Conservation (phyloP, 1,140 invertebrate genomes). For the Hylyphantes graminicola region DNA sequence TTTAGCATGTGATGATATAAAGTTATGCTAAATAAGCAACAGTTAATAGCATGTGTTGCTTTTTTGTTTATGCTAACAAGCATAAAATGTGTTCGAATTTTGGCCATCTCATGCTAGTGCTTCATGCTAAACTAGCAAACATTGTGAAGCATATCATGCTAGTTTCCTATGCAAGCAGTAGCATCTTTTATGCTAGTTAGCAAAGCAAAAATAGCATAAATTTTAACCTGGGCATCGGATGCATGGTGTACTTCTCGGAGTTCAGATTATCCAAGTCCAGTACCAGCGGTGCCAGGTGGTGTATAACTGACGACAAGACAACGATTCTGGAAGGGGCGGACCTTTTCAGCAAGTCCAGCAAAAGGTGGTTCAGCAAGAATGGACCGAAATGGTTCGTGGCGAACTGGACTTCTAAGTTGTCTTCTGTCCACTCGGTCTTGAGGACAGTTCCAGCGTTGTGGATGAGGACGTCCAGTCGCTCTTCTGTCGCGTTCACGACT, state of each 20-base stretch:
- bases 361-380: slow-evolving; percentile 62
- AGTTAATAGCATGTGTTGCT: no score
- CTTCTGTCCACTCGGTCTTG: slow-evolving; percentile 60
- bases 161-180: no score
- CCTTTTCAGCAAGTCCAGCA: slow-evolving; percentile 57
- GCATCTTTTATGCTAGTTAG: no score
- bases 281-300: slow-evolving; percentile 76
- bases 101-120: no score
- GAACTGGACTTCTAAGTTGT: slow-evolving; percentile 63
- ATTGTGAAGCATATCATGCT: no score
- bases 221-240: no score
- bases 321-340: slow-evolving; percentile 81
- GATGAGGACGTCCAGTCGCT: slow-evolving; percentile 81
- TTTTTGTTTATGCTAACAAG: no score
- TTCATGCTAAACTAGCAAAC: no score
- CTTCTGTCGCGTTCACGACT: slow-evolving; percentile 66
- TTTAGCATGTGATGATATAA: no score
- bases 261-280: slow-evolving; percentile 71
- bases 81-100: no score
- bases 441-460: slow-evolving; percentile 82
- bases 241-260: slow-evolving; percentile 73
- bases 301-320: slow-evolving; percentile 77
- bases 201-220: no score
- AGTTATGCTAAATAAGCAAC: no score
- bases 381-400: slow-evolving; percentile 63